These are phyloP conservation scores for Coregonus suidteri DNA, from an alignment of 2,797 vertebrate genomes.

Conservation along the genomic window DNA sequence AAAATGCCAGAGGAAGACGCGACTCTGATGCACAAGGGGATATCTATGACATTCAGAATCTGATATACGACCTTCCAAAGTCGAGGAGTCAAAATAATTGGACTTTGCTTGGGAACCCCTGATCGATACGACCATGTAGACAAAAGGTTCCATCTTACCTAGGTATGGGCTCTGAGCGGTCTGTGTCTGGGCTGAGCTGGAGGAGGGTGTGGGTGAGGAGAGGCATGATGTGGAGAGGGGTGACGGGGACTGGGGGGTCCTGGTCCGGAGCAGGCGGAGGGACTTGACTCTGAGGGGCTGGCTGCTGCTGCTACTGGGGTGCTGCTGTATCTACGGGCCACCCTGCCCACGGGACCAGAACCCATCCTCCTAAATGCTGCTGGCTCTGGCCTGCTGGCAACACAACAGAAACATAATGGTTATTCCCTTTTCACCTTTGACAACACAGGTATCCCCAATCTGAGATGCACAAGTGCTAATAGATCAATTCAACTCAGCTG, in stretches of 20 bases:
- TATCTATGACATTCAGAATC: too few relatives aligned
- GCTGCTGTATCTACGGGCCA: conserved; percentile 17
- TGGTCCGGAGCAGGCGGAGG: conserved; percentile 28
- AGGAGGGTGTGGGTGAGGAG: neutral
- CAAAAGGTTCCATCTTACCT: neutral
- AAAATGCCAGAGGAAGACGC: too few relatives aligned
- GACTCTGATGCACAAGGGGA: too few relatives aligned
- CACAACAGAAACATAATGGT: neutral
- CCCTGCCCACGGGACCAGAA: conserved; percentile 40
- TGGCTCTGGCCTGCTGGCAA: conserved; percentile 45
- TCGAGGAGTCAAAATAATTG: too few relatives aligned
- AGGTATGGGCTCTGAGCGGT: neutral
- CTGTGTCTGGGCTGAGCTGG: conserved; percentile 18
- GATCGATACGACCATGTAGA: neutral
- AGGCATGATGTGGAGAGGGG: neutral
- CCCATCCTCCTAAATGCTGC: conserved; percentile 39
- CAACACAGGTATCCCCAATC: neutral
- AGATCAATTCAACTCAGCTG: neutral
- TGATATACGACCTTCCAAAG: too few relatives aligned
- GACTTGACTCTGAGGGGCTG: conserved; percentile 47
- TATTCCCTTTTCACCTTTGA: too few relatives aligned
- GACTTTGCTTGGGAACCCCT: neutral
- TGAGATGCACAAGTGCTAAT: neutral
- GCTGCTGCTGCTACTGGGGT: conserved; percentile 21
- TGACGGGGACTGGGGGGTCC: conserved; percentile 9